Percentiles rank a stretch among this genome's conserved stretches.
These are phyloP conservation scores for Thera britannica DNA, from an alignment of 2,888 invertebrate genomes.

Conservation along the genomic window DNA sequence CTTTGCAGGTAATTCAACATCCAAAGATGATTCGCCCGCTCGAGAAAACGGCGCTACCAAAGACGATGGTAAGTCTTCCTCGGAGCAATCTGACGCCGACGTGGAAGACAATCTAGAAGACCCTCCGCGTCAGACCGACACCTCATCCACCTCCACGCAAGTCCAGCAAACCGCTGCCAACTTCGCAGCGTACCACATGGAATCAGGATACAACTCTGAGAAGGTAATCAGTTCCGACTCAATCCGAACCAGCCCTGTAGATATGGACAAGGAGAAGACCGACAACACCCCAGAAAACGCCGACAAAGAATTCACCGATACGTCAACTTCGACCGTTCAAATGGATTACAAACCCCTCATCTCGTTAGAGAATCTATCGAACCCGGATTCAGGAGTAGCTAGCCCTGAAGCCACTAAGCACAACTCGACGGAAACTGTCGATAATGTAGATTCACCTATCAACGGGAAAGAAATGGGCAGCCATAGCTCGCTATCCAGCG, in stretches of 20 bases:
- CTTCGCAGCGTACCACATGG: slow-evolving; percentile 83
- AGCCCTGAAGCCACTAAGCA: slow-evolving; percentile 85
- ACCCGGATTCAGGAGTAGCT: slow-evolving; percentile 82
- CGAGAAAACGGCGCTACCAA: slow-evolving; percentile 65
- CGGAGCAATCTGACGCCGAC: slow-evolving; percentile 92
- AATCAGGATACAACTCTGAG: slow-evolving; percentile 88
- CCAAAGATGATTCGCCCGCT: slow-evolving; percentile 60
- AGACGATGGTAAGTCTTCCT: slow-evolving; percentile 84
- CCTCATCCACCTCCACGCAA: slow-evolving; percentile 60
- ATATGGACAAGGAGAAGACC: slow-evolving; percentile 81
- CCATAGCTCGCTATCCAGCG: slow-evolving; percentile 81
- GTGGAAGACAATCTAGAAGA: slow-evolving; percentile 89
- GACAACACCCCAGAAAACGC: slow-evolving; percentile 84
- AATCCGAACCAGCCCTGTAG: slow-evolving; percentile 76
- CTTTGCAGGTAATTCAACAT: slow-evolving; percentile 68
- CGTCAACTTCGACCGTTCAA: slow-evolving; percentile 63
- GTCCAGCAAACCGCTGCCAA: slow-evolving; percentile 73
- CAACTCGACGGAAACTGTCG: slow-evolving; percentile 81
- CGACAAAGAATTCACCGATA: slow-evolving; percentile 83
- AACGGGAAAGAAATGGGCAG: slow-evolving; percentile 77
- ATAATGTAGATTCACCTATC: slow-evolving; percentile 76
- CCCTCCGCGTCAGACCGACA: slow-evolving; percentile 50
- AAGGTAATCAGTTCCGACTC: slow-evolving; percentile 78
- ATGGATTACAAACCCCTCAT: slow-evolving; percentile 75
- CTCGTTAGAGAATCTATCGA: slow-evolving; percentile 72